Evolutionary conservation across 2,797 vertebrate species (phyloP).

Genomic region (Coluber constrictor): DNA sequence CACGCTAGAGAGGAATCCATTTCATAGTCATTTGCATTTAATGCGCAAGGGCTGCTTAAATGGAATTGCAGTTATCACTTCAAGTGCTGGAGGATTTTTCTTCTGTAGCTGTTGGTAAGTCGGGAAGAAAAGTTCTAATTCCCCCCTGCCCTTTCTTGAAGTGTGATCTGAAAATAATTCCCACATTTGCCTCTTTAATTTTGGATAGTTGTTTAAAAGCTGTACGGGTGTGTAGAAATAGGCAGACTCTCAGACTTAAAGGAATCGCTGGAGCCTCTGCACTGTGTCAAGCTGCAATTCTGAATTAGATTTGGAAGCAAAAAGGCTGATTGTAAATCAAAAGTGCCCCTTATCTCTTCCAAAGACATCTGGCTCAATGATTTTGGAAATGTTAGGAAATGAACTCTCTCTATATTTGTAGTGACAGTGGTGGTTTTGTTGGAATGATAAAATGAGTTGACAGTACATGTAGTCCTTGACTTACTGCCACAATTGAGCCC

Average conservation of each 20-base stretch:
- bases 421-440: fast-evolving
- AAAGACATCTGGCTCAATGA: neutral
- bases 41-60: neutral
- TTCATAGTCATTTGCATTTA: neutral
- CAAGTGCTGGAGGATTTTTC: neutral
- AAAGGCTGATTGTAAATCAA: neutral
- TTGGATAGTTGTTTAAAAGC: no score
- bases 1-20: neutral
- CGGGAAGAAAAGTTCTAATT: neutral
- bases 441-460: neutral
- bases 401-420: neutral
- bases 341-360: neutral
- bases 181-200: neutral
- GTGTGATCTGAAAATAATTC: neutral
- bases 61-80: neutral
- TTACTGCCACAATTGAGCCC: neutral
- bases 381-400: fast-evolving
- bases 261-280: neutral
- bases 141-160: neutral
- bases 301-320: neutral
- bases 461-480: neutral
- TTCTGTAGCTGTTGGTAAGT: neutral
- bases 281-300: neutral
- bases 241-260: neutral
- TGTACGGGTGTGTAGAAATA: no score